phyloP scores from a whole-genome alignment of 2,113 vertebrate genomes.

The Shinisaurus crocodilurus region DNA sequence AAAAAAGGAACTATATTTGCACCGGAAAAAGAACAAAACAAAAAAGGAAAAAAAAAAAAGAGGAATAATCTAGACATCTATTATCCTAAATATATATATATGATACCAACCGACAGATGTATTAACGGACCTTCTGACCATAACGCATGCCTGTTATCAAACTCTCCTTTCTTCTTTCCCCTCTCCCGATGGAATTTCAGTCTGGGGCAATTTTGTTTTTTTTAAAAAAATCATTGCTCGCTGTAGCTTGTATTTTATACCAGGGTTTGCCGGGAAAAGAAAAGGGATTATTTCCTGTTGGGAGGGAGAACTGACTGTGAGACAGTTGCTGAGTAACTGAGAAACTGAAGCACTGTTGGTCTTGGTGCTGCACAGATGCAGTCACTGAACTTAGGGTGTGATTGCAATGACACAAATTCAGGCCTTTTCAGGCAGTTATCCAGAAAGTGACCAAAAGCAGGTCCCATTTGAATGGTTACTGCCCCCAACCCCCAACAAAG shows the following conservation, averaged over 20 bases:
- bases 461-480: neutral
- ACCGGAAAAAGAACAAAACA: constrained; percentile 12
- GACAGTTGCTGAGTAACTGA: neutral
- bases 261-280: constrained; percentile 29
- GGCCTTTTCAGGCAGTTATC: neutral
- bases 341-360: neutral
- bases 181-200: constrained; percentile 19
- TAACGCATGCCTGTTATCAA: constrained; percentile 44
- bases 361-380: neutral
- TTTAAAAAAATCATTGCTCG: constrained; percentile 28
- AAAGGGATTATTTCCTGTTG: neutral
- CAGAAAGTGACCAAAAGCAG: neutral
- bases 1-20: constrained; percentile 43
- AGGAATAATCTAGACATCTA: constrained; percentile 41
- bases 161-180: constrained; percentile 22
- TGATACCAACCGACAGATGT: constrained; percentile 42
- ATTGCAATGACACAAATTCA: neutral
- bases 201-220: constrained; percentile 13
- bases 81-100: constrained; percentile 38
- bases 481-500: neutral
- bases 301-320: neutral
- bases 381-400: neutral
- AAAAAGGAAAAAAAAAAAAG: neutral
- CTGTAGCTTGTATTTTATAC: constrained; percentile 44
- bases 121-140: constrained; percentile 39